These are phyloP conservation scores for Chydorus sphaericus DNA, from an alignment of 2,888 invertebrate species.

Conservation along the genomic window DNA sequence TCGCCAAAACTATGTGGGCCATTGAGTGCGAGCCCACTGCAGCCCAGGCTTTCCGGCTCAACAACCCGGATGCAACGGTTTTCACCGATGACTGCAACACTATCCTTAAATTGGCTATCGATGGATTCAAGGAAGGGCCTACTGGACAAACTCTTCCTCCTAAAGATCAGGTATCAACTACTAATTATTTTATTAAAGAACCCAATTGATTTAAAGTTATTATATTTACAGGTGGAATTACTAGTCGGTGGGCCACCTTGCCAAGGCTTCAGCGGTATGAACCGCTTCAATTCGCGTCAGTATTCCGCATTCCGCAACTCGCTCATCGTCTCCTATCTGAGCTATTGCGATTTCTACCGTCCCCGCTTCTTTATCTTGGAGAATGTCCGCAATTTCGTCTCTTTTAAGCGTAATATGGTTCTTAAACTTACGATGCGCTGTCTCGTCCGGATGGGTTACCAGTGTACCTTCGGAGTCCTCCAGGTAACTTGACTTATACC, in stretches of 20 bases:
- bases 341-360: slow-evolving; percentile 71
- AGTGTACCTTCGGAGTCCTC: slow-evolving; percentile 69
- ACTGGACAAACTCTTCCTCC: slow-evolving; percentile 45
- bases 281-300: slow-evolving; percentile 66
- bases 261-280: slow-evolving; percentile 82
- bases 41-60: slow-evolving; percentile 60
- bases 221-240: no score
- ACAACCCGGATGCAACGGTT: slow-evolving; percentile 55
- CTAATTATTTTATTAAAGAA: no score
- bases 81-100: slow-evolving; percentile 70
- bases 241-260: slow-evolving; percentile 78
- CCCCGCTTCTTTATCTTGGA: slow-evolving; percentile 70
- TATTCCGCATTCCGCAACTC: slow-evolving; percentile 70
- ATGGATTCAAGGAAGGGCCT: slow-evolving; percentile 37
- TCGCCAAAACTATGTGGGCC: slow-evolving; percentile 60
- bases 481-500: no score
- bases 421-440: slow-evolving; percentile 61
- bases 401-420: slow-evolving; percentile 65
- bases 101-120: slow-evolving; percentile 49
- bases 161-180: no score
- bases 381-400: slow-evolving; percentile 73
- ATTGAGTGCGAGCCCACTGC: slow-evolving; percentile 63
- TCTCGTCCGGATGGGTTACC: slow-evolving; percentile 68
- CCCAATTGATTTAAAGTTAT: no score
- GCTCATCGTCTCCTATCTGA: slow-evolving; percentile 60